phyloP scores from a whole-genome alignment of 2,888 invertebrate species.

The Hipparchia sbordonii region DNA sequence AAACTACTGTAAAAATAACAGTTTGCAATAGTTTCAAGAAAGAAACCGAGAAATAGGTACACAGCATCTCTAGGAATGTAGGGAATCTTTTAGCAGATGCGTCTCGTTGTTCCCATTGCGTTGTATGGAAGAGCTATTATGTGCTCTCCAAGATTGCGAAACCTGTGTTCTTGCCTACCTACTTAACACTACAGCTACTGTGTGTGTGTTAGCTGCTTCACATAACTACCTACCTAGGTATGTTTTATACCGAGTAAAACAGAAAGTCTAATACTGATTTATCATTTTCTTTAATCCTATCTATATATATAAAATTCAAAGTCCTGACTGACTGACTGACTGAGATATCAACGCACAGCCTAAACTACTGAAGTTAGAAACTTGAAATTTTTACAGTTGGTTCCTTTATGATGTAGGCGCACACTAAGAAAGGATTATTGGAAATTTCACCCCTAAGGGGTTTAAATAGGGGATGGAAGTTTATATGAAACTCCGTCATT shows the following conservation, averaged over 20 bases:
- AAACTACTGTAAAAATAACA: neutral
- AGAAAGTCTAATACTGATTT: neutral
- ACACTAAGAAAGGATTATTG: no score
- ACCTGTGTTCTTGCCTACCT: constrained; percentile 2
- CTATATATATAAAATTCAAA: no score
- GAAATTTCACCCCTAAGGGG: no score
- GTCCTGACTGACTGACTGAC: no score
- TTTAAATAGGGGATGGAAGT: no score
- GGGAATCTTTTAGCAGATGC: constrained; percentile 30
- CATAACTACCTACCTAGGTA: no score
- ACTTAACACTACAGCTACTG: neutral
- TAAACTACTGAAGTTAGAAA: no score
- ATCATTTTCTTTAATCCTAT: no score
- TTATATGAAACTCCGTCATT: no score
- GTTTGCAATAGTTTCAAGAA: constrained; percentile 6
- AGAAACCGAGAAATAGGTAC: neutral
- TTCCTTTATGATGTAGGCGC: no score
- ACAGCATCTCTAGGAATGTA: neutral
- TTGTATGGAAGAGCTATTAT: constrained; percentile 31
- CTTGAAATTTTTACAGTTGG: no score
- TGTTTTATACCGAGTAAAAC: neutral
- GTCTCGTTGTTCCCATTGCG: constrained; percentile 33
- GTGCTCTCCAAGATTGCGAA: constrained; percentile 35
- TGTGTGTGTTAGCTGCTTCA: neutral
- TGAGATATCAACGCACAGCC: no score